A percentile compares a stretch with the other conserved stretches of the same genome.
phyloP scores from a whole-genome alignment of 1,140 invertebrate genomes.

The Lepidurus packardi region DNA sequence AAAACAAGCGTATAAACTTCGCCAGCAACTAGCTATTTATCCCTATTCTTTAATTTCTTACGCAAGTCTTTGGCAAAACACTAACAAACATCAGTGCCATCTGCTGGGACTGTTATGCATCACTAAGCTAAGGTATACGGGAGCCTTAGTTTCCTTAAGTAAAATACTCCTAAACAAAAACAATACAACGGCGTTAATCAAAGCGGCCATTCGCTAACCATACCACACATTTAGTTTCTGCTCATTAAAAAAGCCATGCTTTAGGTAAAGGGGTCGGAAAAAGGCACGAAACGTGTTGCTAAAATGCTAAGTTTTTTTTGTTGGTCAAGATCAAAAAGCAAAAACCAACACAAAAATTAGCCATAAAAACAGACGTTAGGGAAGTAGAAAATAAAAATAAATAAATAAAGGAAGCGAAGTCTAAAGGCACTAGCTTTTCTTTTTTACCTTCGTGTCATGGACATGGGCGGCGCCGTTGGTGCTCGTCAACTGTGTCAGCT shows the following conservation, averaged over 20 bases:
- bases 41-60: too few relatives aligned
- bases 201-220: constrained; percentile 32
- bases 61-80: too few relatives aligned
- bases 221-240: constrained; percentile 42
- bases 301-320: not conserved
- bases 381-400: constrained; percentile 27
- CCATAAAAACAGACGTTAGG: constrained; percentile 36
- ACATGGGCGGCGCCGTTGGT: constrained; percentile 29
- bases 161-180: too few relatives aligned
- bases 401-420: not conserved
- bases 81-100: too few relatives aligned
- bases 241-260: not conserved
- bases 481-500: constrained; percentile 44
- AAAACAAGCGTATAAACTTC: too few relatives aligned
- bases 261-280: not conserved
- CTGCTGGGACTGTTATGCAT: too few relatives aligned
- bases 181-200: constrained; percentile 38
- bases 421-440: constrained; percentile 23
- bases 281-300: not conserved
- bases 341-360: constrained; percentile 30
- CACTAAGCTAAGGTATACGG: not conserved
- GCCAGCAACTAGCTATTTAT: too few relatives aligned
- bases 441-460: constrained; percentile 20
- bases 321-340: not conserved
- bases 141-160: not conserved